Evolutionary conservation across 2,797 vertebrate genomes (phyloP), one percentile per base, ranked within the genome.

Genomic region (Labeo calbasu): DNA sequence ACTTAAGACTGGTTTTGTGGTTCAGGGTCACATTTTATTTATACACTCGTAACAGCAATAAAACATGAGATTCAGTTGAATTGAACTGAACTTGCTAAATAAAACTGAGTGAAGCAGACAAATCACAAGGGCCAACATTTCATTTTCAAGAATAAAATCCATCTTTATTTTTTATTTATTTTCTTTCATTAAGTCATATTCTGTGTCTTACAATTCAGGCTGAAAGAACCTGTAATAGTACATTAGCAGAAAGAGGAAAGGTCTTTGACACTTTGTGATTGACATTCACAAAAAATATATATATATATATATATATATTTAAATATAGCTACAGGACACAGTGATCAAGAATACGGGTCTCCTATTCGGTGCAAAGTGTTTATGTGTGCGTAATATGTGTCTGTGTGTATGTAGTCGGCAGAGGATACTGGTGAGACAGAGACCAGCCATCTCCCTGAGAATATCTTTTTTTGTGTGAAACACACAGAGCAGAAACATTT

Each of bases 251-350:
- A 82, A 76, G 75, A 91, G 91, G 86, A 91, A 91, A 89, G 91
- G 89, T 89, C 91, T 90, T 93, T 92, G 93, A 95, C 92, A 94
- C 91, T 92, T 93, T 93, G 94, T 95, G 95, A 94, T 93, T 92
- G 93, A 96, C 96, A 96, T 95, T 96, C 95, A 96, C 96, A 95
- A 96, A 94, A 94, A 86, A 85, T 43, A 84, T 84, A 84, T 85
- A 82, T 84, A 85, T 43, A 84, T 84, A 84, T 85, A 82, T 84
- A 81, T 84, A 86, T 79, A 90, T 86, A 81, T 86, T 79, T 85
- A 85, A 80, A 87, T 83, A 82, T 85, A 94, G 89, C 89, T 94
- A 92, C 94, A 92, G 90, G 94, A 96, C 96, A 96, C 94, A 96
- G 95, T 95, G 95, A 94, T 95, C 91, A 95, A 95, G 95, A 94